Evolutionary conservation across 2,888 invertebrate genomes (phyloP).

Genomic region (Machimus rusticus): DNA sequence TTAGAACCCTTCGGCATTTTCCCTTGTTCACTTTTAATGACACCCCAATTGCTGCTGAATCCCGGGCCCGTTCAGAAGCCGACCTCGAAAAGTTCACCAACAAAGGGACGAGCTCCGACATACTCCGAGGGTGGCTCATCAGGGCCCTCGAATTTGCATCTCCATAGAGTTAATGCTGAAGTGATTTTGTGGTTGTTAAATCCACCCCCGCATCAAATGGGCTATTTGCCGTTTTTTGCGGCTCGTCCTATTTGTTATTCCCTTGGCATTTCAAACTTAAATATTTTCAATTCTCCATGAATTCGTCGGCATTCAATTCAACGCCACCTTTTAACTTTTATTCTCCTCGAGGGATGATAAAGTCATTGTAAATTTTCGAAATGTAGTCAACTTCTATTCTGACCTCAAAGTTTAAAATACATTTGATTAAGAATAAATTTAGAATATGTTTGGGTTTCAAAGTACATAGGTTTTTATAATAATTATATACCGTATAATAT

Average conservation of each 20-base stretch:
- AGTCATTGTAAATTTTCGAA: neutral
- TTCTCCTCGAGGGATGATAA: neutral
- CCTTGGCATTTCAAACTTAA: neutral
- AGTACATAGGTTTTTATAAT: too few species aligned
- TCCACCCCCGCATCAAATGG: conserved; percentile 26
- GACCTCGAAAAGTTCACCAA: neutral
- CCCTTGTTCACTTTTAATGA: conserved; percentile 14
- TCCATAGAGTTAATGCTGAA: conserved; percentile 39
- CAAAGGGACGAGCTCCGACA: conserved; percentile 19
- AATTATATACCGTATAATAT: too few species aligned
- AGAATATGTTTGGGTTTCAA: neutral
- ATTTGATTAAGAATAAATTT: neutral
- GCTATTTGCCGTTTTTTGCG: neutral
- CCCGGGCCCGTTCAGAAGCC: neutral
- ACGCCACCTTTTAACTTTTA: neutral
- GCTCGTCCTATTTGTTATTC: conserved; percentile 27
- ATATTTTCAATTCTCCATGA: conserved; percentile 8
- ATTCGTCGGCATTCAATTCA: neutral
- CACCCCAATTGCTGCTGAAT: conserved; percentile 24
- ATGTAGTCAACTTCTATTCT: neutral
- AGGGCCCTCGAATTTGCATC: conserved; percentile 37
- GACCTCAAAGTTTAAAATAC: neutral
- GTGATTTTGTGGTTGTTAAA: conserved; percentile 42
- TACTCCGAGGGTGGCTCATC: conserved; percentile 32
- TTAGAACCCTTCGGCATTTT: neutral